A percentile compares a stretch with the other conserved stretches of the same genome.
Conservation (phyloP, 2,113 vertebrate species). For the Chloebia gouldiae region DNA sequence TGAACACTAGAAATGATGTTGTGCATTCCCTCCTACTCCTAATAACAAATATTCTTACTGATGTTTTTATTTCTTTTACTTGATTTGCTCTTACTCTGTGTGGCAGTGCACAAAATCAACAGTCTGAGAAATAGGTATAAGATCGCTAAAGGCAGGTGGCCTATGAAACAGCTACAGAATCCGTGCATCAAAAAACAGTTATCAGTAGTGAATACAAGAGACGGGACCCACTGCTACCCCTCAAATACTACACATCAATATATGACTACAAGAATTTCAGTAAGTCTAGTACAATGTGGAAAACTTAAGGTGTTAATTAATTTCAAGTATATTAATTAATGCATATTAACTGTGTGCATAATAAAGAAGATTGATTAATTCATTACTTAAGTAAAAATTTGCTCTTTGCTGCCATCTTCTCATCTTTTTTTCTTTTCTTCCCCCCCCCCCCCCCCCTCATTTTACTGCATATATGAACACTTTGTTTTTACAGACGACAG, state of each 20-base stretch:
- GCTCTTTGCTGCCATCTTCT: not conserved
- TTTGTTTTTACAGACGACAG: not conserved
- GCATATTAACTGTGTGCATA: not conserved
- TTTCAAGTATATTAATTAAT: not conserved
- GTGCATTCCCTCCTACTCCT: not conserved
- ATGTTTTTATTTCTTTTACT: not conserved
- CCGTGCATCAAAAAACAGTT: not conserved
- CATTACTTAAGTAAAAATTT: not conserved
- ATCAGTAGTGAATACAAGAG: not conserved
- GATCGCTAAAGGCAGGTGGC: not conserved
- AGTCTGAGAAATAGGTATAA: not conserved
- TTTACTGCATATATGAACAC: not conserved
- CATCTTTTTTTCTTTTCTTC: not conserved
- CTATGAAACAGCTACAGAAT: not conserved
- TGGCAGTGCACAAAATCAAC: not conserved
- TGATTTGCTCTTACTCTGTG: not conserved
- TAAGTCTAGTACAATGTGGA: not conserved
- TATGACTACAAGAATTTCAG: not conserved
- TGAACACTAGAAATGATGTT: not conserved
- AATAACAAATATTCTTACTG: not conserved
- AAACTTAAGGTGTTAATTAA: not conserved
- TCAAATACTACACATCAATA: not conserved
- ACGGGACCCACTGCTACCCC: not conserved
- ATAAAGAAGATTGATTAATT: not conserved
- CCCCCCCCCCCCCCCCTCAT: fast-evolving